Percentiles rank a stretch among this genome's conserved stretches.
These are phyloP conservation scores for Heliconius melpomene DNA, from an alignment of 1,140 invertebrate genomes.

Conservation along the genomic window DNA sequence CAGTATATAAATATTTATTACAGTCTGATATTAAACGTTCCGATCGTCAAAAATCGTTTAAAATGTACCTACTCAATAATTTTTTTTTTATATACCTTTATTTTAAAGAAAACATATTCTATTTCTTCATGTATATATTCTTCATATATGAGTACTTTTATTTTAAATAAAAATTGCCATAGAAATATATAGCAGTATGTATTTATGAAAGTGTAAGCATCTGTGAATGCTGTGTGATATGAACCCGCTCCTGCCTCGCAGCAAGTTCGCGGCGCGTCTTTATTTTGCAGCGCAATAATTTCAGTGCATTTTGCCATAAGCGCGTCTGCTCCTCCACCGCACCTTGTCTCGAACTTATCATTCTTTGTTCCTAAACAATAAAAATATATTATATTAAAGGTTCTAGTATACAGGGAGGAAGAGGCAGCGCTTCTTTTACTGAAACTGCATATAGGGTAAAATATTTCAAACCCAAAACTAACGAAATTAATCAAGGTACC, in stretches of 20 bases:
- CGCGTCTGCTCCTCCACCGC: slow-evolving; percentile 74
- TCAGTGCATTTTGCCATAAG: slow-evolving; percentile 71
- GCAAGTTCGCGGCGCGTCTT: slow-evolving; percentile 64
- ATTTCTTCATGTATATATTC: too few species aligned
- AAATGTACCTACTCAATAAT: not conserved
- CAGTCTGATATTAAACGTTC: not conserved
- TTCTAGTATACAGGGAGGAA: too few species aligned
- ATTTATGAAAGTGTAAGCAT: slow-evolving; percentile 73
- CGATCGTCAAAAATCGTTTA: not conserved
- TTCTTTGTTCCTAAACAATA: slow-evolving; percentile 67
- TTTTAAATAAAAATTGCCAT: not conserved
- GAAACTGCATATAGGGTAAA: too few species aligned
- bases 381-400: not conserved
- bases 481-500: too few species aligned
- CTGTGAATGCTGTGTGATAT: slow-evolving; percentile 78
- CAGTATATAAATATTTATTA: not conserved
- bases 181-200: not conserved
- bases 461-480: too few species aligned
- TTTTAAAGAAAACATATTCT: too few species aligned
- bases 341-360: slow-evolving; percentile 75
- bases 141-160: too few species aligned
- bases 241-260: slow-evolving; percentile 69
- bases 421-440: too few species aligned
- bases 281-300: slow-evolving; percentile 72
- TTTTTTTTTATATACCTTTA: not conserved